Evolutionary conservation across 2,888 invertebrate genomes (phyloP).

Genomic region (Pollenia labialis): DNA sequence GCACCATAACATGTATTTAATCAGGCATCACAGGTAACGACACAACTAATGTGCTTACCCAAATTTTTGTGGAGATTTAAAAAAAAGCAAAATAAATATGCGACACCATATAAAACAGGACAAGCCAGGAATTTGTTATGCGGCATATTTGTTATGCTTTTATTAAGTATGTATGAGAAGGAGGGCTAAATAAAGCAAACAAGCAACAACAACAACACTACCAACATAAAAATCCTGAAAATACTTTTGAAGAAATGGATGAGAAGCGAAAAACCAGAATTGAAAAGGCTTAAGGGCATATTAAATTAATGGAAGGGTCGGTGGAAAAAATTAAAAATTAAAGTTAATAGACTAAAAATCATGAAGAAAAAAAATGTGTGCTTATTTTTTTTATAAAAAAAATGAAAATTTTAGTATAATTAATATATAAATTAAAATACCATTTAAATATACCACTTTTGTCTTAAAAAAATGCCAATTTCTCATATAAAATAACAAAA

Average conservation of each 20-base stretch:
- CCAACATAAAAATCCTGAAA: not conserved
- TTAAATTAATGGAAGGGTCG: not conserved
- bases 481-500: not conserved
- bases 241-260: conserved; percentile 40
- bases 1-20: too few species aligned
- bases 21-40: not conserved
- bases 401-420: not conserved
- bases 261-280: conserved; percentile 20
- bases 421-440: not conserved
- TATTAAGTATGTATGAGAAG: conserved; percentile 1
- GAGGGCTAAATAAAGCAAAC: conserved; percentile 51
- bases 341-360: conserved; percentile 10
- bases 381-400: not conserved
- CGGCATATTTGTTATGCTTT: conserved; percentile 53
- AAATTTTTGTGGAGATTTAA: not conserved
- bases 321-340: not conserved
- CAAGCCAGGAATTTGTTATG: conserved; percentile 52
- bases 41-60: not conserved
- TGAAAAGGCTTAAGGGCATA: conserved; percentile 34
- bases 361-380: not conserved
- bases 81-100: conserved; percentile 24
- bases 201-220: conserved; percentile 21
- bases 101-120: conserved; percentile 41
- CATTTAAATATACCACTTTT: not conserved
- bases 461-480: not conserved